Conservation (phyloP, 2,113 vertebrate species). For the Lutjanus erythropterus region DNA sequence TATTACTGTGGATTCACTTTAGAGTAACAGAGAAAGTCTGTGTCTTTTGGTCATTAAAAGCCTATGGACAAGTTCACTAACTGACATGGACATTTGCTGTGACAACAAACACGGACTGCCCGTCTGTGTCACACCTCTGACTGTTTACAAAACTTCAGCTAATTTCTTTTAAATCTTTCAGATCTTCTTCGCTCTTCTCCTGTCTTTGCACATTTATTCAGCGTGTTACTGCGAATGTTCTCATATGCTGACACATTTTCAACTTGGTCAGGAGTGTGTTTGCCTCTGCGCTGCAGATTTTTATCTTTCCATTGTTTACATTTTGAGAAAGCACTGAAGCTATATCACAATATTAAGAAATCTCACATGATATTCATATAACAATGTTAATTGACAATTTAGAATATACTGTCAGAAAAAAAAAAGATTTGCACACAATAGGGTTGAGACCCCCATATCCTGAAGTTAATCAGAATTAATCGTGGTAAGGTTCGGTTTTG, state of each 20-base stretch:
- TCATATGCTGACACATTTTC: neutral
- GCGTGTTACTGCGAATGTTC: neutral
- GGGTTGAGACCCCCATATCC: neutral
- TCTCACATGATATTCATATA: too few species aligned
- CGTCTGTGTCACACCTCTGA: neutral
- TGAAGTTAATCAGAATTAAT: neutral
- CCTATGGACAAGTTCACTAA: neutral
- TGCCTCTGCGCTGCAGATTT: neutral
- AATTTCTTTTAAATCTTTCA: neutral
- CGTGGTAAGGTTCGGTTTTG: neutral
- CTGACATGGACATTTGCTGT: neutral
- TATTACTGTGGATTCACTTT: neutral
- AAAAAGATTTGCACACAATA: neutral
- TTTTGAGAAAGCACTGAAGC: too few species aligned
- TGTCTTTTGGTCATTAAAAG: neutral
- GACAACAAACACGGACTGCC: neutral
- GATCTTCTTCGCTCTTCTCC: neutral
- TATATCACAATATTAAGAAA: too few species aligned
- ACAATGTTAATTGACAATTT: too few species aligned
- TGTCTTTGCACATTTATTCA: neutral
- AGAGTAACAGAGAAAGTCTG: neutral
- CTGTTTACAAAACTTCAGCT: neutral
- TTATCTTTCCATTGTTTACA: neutral
- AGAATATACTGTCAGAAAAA: too few species aligned
- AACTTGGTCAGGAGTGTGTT: neutral